A percentile compares a stretch with the other conserved stretches of the same genome.
phyloP scores from a whole-genome alignment of 2,797 vertebrate genomes.

The Valencia hispanica region DNA sequence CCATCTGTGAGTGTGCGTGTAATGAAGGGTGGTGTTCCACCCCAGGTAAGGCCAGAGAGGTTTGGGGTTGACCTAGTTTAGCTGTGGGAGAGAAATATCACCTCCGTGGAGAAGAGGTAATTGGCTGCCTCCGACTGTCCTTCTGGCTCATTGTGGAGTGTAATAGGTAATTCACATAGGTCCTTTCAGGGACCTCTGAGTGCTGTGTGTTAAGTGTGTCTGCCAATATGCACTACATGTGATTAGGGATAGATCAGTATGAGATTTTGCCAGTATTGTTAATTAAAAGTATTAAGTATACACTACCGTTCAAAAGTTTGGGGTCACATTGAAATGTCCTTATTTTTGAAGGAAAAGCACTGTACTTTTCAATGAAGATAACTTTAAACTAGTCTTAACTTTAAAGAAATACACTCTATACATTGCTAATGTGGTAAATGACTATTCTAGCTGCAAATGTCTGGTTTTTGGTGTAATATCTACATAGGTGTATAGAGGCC shows the following conservation, averaged over 20 bases:
- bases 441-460: too few species aligned
- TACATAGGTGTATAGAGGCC: too few species aligned
- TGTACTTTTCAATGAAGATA: too few species aligned
- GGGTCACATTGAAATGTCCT: too few species aligned
- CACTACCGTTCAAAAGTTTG: too few species aligned
- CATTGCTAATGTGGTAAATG: too few species aligned
- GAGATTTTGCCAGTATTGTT: neutral
- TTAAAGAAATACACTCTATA: too few species aligned
- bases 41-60: constrained; percentile 76
- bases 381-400: too few species aligned
- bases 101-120: constrained; percentile 77
- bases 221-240: constrained; percentile 1
- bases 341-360: too few species aligned
- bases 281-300: too few species aligned
- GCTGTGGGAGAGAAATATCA: constrained; percentile 79
- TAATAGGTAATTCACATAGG: constrained; percentile 78
- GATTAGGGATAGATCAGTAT: neutral
- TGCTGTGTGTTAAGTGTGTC: constrained; percentile 25
- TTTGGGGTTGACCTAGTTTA: constrained; percentile 81
- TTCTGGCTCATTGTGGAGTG: constrained; percentile 76
- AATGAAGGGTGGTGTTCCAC: constrained; percentile 74
- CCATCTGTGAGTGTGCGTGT: constrained; percentile 56
- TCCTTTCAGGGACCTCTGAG: constrained; percentile 64
- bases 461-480: too few species aligned
- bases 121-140: constrained; percentile 80